These are phyloP conservation scores for Campopleginae sp. DNA, from an alignment of 2,888 invertebrate species.

Conservation along the genomic window DNA sequence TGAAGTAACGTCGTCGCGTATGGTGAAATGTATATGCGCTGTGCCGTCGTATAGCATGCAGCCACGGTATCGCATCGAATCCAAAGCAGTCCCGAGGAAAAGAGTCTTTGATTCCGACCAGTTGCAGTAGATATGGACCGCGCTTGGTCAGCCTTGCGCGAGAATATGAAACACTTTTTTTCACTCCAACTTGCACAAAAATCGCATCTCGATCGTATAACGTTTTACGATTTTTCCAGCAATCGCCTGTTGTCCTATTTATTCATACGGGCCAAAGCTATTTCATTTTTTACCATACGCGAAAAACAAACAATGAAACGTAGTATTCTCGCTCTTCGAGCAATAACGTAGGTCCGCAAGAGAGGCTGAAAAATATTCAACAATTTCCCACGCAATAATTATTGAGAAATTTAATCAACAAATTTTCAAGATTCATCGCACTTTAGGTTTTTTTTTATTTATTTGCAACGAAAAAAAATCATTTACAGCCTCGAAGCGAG, in stretches of 20 bases:
- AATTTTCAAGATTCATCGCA: background rate
- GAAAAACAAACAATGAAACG: background rate
- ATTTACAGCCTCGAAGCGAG: background rate
- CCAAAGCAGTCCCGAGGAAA: constrained; percentile 29
- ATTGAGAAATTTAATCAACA: background rate
- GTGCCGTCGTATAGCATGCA: constrained; percentile 23
- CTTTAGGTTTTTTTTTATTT: background rate
- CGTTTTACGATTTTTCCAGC: constrained; percentile 22
- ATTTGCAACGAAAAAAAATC: background rate
- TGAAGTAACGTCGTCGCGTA: constrained; percentile 62
- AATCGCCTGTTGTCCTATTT: background rate
- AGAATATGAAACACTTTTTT: constrained; percentile 1
- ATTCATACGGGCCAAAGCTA: background rate
- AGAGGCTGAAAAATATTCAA: background rate
- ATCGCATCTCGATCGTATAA: constrained; percentile 25
- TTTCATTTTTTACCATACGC: background rate
- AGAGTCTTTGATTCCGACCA: constrained; percentile 44
- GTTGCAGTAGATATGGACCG: constrained; percentile 58
- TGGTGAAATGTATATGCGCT: constrained; percentile 20
- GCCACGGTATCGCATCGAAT: constrained; percentile 34
- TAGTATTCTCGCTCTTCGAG: background rate
- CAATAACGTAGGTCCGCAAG: background rate
- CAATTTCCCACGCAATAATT: background rate
- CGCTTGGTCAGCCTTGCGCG: constrained; percentile 55
- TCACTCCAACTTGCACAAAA: constrained; percentile 3